phyloP scores from a whole-genome alignment of 2,888 invertebrate genomes.

The Drosophila meridiana region DNA sequence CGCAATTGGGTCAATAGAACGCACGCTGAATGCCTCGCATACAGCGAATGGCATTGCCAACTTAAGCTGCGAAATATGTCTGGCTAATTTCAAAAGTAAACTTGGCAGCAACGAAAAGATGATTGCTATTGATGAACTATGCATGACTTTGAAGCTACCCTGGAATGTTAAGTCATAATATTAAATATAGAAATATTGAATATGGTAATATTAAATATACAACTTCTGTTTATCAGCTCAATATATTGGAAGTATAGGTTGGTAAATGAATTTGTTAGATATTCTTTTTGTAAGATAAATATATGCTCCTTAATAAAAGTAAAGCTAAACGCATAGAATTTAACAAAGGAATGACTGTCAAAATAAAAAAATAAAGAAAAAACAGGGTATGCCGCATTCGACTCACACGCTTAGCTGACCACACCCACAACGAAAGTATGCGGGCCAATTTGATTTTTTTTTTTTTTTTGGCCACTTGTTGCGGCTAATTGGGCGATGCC shows the following conservation, averaged over 20 bases:
- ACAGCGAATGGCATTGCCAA: conserved; percentile 27
- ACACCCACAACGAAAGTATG: conserved; percentile 71
- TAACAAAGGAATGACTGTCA: too few relatives aligned
- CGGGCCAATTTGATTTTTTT: conserved; percentile 53
- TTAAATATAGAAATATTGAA: background rate
- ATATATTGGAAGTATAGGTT: too few relatives aligned
- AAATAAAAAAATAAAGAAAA: background rate
- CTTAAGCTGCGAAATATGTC: conserved; percentile 49
- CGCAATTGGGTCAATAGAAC: conserved; percentile 75
- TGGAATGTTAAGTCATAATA: background rate
- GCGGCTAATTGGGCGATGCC: conserved; percentile 72
- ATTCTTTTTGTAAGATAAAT: too few relatives aligned
- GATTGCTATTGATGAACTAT: background rate
- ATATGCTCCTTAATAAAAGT: too few relatives aligned
- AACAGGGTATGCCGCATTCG: conserved; percentile 28
- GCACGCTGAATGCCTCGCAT: conserved; percentile 35
- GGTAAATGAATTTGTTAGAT: too few relatives aligned
- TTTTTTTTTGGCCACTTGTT: conserved; percentile 73
- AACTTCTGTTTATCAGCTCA: background rate
- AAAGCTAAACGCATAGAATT: too few relatives aligned
- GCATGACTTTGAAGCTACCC: background rate
- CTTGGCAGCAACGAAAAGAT: conserved; percentile 21
- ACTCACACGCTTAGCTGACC: conserved; percentile 22
- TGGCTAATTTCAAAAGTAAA: conserved; percentile 73
- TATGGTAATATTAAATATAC: too few relatives aligned